Conservation (phyloP, 2,797 vertebrate genomes). For the Coregonus ussuriensis region DNA sequence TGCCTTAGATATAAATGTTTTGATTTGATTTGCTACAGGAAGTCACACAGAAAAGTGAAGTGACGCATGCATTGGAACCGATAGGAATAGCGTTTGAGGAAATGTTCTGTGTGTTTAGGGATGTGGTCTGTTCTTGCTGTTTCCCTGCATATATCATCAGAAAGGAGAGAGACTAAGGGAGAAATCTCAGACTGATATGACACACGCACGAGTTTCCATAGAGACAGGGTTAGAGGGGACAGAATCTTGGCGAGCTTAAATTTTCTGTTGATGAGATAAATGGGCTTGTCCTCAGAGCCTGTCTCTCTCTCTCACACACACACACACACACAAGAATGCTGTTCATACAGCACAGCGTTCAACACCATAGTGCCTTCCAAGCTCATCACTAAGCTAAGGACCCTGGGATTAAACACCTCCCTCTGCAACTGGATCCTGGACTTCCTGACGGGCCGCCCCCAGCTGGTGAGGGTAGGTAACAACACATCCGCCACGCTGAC, state of each 20-base stretch:
- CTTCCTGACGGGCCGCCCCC: too few relatives aligned
- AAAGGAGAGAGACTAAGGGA: neutral
- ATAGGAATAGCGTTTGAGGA: neutral
- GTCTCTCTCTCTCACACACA: neutral
- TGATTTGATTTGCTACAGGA: neutral
- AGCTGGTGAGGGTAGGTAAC: too few relatives aligned
- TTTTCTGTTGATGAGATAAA: conserved; percentile 26
- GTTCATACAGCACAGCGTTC: too few relatives aligned
- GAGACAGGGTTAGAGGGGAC: conserved; percentile 39
- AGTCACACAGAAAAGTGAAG: neutral
- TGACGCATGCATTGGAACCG: neutral
- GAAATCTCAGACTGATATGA: neutral
- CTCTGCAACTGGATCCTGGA: too few relatives aligned
- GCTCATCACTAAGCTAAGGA: too few relatives aligned
- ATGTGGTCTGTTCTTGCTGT: neutral
- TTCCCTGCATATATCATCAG: neutral
- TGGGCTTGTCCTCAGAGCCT: neutral
- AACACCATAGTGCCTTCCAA: too few relatives aligned
- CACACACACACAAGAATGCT: neutral
- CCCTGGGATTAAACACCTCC: too few relatives aligned
- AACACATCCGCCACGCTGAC: too few relatives aligned
- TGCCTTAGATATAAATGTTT: neutral
- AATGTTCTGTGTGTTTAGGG: conserved; percentile 1
- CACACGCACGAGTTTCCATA: conserved; percentile 42
- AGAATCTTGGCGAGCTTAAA: conserved; percentile 39